Conservation (phyloP, 1,140 invertebrate species). For the Drosophila seguyi region DNA sequence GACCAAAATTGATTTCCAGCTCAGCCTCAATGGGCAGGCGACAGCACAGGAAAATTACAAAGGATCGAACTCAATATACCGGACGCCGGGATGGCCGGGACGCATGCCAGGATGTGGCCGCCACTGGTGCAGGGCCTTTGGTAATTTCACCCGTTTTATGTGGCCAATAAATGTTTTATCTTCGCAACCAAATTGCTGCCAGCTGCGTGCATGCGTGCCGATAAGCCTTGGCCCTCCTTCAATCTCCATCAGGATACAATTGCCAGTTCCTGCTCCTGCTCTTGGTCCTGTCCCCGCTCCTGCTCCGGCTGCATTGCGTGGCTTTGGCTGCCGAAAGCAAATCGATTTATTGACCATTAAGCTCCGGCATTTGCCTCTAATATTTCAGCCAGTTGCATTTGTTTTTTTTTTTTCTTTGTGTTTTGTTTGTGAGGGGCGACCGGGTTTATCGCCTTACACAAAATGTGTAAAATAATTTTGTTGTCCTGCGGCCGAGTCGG, state of each 20-base stretch:
- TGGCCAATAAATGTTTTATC: conserved; percentile 82
- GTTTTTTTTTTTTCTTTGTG: too few relatives aligned
- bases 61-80: conserved; percentile 38
- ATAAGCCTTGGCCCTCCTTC: conserved; percentile 53
- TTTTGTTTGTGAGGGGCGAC: background rate
- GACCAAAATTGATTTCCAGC: conserved; percentile 63
- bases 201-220: conserved; percentile 81
- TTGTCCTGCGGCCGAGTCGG: conserved; percentile 30
- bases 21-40: conserved; percentile 32
- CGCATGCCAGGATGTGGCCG: conserved; percentile 38
- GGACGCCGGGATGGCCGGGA: background rate
- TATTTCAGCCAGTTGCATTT: conserved; percentile 75
- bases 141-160: conserved; percentile 81
- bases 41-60: conserved; percentile 60
- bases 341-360: conserved; percentile 82
- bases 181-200: conserved; percentile 76
- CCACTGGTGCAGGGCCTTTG: conserved; percentile 44
- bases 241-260: conserved; percentile 6
- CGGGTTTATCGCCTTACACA: conserved; percentile 42
- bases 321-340: conserved; percentile 47
- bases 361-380: conserved; percentile 65
- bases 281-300: background rate
- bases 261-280: background rate
- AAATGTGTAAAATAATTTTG: conserved; percentile 58
- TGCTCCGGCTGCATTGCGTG: conserved; percentile 45